These are phyloP conservation scores for Mylabris sibirica DNA, from an alignment of 2,888 invertebrate species.

Conservation along the genomic window DNA sequence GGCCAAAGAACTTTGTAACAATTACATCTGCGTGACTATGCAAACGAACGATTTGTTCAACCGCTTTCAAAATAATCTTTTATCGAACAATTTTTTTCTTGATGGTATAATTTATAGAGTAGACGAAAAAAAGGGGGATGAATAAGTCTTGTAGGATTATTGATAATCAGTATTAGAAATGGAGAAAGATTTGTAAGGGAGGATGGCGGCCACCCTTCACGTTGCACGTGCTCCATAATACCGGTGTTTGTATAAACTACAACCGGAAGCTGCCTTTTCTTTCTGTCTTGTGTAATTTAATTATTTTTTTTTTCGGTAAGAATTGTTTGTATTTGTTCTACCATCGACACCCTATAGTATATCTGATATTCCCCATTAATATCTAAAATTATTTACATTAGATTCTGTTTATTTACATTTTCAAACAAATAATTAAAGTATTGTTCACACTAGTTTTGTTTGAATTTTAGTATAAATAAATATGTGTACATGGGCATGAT, in stretches of 20 bases:
- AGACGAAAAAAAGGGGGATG: no score
- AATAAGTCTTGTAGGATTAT: background rate
- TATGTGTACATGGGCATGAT: background rate
- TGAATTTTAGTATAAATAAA: slow-evolving; percentile 1
- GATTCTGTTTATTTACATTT: slow-evolving; percentile 11
- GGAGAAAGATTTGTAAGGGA: slow-evolving; percentile 4
- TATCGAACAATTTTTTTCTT: background rate
- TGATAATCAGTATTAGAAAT: slow-evolving; percentile 10
- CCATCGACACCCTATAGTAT: slow-evolving; percentile 3
- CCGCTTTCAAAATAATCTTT: background rate
- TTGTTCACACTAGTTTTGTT: slow-evolving; percentile 13
- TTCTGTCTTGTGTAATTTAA: slow-evolving; percentile 15
- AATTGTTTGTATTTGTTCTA: slow-evolving; percentile 4
- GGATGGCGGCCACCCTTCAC: slow-evolving; percentile 24
- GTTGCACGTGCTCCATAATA: slow-evolving; percentile 45
- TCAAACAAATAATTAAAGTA: slow-evolving; percentile 9
- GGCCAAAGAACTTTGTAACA: background rate
- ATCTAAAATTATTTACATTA: background rate
- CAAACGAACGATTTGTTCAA: background rate
- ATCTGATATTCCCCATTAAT: slow-evolving; percentile 5
- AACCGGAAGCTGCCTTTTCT: slow-evolving; percentile 32
- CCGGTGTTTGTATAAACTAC: slow-evolving; percentile 39
- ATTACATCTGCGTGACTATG: slow-evolving; percentile 8
- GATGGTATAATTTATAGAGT: no score
- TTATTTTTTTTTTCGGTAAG: background rate